Evolutionary conservation across 2,888 invertebrate species (phyloP).

Genomic region (Phyllotreta cruciferae): DNA sequence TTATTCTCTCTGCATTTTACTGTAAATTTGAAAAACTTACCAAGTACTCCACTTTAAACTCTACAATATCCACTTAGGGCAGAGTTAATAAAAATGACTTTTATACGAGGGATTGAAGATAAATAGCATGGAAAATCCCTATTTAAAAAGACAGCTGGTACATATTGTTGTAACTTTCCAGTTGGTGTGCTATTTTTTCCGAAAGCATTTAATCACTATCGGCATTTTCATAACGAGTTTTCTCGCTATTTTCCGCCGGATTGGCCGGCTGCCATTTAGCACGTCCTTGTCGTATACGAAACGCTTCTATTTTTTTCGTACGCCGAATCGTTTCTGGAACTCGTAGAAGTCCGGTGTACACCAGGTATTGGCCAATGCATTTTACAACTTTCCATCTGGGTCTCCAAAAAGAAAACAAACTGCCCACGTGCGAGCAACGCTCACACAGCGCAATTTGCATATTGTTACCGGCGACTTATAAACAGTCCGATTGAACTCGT

Average conservation of each 20-base stretch:
- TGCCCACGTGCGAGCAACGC: constrained; percentile 19
- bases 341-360: background rate
- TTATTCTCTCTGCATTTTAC: too few relatives aligned
- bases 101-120: too few relatives aligned
- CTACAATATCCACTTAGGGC: too few relatives aligned
- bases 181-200: background rate
- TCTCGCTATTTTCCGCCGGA: background rate
- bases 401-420: constrained; percentile 27
- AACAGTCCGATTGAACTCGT: too few relatives aligned
- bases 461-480: background rate
- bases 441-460: constrained; percentile 23
- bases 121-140: too few relatives aligned
- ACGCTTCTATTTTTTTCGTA: constrained; percentile 9
- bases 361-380: constrained; percentile 5
- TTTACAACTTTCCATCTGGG: constrained; percentile 26
- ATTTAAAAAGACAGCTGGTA: background rate
- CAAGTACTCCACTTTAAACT: too few relatives aligned
- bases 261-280: constrained; percentile 7
- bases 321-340: constrained; percentile 13
- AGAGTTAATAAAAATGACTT: too few relatives aligned
- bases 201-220: constrained; percentile 1
- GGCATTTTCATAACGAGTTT: background rate
- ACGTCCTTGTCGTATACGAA: constrained; percentile 7
- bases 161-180: background rate
- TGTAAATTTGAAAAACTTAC: too few relatives aligned